phyloP scores from a whole-genome alignment of 1,140 invertebrate species.

The Steinernema khuongi region DNA sequence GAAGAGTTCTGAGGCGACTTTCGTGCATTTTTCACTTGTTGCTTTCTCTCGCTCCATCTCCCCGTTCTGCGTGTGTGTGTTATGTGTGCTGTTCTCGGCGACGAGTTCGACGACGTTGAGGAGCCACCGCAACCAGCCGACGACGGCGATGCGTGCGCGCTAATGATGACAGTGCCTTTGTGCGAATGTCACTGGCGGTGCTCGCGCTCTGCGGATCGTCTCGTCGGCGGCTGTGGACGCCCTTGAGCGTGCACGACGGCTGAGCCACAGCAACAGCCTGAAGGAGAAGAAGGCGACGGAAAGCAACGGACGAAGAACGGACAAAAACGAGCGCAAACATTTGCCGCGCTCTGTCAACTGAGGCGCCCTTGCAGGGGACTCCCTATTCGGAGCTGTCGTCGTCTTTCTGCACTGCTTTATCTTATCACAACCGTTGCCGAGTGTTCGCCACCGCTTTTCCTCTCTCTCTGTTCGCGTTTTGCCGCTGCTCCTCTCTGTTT shows the following conservation, averaged over 20 bases:
- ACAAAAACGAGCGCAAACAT: constrained; percentile 8
- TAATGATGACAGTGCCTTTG: constrained; percentile 5
- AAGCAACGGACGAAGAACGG: neutral
- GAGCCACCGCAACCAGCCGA: neutral
- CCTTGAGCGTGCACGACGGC: no score
- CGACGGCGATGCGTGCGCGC: neutral
- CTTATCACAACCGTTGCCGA: no score
- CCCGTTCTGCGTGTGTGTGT: neutral
- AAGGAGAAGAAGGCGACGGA: neutral
- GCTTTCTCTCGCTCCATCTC: neutral
- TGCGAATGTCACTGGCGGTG: neutral
- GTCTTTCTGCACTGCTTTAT: neutral
- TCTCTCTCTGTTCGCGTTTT: no score
- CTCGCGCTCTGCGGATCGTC: no score
- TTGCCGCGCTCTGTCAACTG: neutral
- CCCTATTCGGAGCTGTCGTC: neutral
- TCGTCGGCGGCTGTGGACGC: no score
- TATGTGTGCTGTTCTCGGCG: no score
- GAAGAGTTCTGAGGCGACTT: neutral
- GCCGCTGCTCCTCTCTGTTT: no score
- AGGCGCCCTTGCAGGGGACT: no score
- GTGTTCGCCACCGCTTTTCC: no score
- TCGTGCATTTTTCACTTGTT: neutral
- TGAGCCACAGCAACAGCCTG: no score
- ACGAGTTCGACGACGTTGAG: no score